phyloP scores from a whole-genome alignment of 1,140 invertebrate genomes.

The Drosophila nasuta region DNA sequence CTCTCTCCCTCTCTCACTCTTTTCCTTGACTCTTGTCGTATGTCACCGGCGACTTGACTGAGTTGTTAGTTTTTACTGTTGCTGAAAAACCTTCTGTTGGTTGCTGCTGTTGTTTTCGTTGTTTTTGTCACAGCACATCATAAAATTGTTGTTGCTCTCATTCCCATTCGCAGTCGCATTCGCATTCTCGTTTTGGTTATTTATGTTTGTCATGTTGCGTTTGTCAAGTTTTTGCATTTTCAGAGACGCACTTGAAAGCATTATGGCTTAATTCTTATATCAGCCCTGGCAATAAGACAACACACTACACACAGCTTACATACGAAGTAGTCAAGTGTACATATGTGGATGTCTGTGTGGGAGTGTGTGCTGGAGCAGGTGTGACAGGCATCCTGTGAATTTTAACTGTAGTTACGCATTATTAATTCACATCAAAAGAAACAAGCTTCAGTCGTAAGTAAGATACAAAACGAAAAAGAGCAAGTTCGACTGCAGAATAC shows the following conservation, averaged over 20 bases:
- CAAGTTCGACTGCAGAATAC: not conserved
- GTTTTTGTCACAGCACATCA: constrained; percentile 61
- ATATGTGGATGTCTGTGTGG: not conserved
- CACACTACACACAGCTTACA: constrained; percentile 25
- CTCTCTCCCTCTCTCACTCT: not conserved
- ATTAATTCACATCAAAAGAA: constrained; percentile 42
- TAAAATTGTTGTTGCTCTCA: constrained; percentile 55
- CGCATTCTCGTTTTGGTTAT: constrained; percentile 68
- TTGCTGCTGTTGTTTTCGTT: constrained; percentile 14
- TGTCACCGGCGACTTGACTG: constrained; percentile 78
- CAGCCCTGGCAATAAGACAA: constrained; percentile 59
- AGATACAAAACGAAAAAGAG: not conserved
- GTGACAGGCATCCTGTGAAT: constrained; percentile 37
- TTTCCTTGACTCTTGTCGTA: constrained; percentile 64
- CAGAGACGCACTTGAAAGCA: constrained; percentile 74
- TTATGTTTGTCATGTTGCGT: constrained; percentile 83
- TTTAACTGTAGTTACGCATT: constrained; percentile 47
- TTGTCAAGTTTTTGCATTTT: constrained; percentile 80
- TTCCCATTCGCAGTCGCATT: constrained; percentile 3
- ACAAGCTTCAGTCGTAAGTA: not conserved
- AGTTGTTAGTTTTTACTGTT: constrained; percentile 78
- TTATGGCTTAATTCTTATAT: constrained; percentile 81
- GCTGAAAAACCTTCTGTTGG: constrained; percentile 21
- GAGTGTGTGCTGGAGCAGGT: constrained; percentile 20
- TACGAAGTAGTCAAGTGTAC: constrained; percentile 7